phyloP scores from a whole-genome alignment of 2,888 invertebrate genomes.

The Agriopis marginaria region DNA sequence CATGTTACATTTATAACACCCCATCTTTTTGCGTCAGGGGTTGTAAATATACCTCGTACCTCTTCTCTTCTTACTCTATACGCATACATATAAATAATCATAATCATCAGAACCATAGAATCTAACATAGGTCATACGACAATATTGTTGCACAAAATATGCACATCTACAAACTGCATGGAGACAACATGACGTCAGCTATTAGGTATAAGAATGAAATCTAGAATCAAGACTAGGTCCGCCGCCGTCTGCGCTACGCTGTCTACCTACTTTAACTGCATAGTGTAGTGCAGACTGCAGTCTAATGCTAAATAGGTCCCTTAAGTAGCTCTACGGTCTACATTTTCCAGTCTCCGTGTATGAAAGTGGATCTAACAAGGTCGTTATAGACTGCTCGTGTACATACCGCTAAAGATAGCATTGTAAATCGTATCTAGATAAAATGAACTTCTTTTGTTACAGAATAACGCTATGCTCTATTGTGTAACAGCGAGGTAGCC shows the following conservation, averaged over 20 bases:
- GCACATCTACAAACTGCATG: slow-evolving; percentile 1
- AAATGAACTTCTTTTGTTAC: slow-evolving; percentile 51
- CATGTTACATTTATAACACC: too few species aligned
- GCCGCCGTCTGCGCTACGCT: slow-evolving; percentile 5
- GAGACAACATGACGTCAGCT: slow-evolving; percentile 14
- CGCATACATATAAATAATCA: too few species aligned
- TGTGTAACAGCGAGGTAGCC: slow-evolving; percentile 29
- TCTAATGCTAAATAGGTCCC: neutral
- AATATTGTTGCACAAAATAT: slow-evolving; percentile 9
- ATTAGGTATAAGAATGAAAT: slow-evolving; percentile 35
- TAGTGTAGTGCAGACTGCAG: slow-evolving; percentile 4
- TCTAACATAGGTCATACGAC: neutral
- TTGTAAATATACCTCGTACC: too few species aligned
- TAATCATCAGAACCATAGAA: neutral
- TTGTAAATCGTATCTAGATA: slow-evolving; percentile 53
- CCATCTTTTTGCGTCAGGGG: too few species aligned
- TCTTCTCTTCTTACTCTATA: too few species aligned
- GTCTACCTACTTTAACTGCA: slow-evolving; percentile 1
- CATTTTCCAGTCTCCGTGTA: slow-evolving; percentile 49
- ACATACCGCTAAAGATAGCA: slow-evolving; percentile 51
- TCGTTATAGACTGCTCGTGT: slow-evolving; percentile 44
- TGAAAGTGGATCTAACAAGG: slow-evolving; percentile 61
- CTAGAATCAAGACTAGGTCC: slow-evolving; percentile 43
- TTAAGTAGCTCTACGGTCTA: slow-evolving; percentile 15
- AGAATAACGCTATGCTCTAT: slow-evolving; percentile 34